phyloP scores from a whole-genome alignment of 2,113 vertebrate species.

The Heptranchias perlo region DNA sequence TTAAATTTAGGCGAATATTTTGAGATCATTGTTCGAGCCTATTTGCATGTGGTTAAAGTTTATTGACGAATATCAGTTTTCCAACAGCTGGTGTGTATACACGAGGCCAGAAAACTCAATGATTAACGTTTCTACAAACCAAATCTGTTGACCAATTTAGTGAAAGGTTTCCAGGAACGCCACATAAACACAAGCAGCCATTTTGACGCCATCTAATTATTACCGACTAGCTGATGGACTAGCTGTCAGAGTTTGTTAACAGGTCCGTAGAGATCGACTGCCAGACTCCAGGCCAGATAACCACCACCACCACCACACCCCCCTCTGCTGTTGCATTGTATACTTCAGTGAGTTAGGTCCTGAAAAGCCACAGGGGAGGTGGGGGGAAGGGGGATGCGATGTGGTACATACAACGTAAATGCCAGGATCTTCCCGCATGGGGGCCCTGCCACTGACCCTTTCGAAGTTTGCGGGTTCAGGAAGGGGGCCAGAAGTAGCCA shows the following conservation, averaged over 20 bases:
- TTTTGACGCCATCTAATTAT: neutral
- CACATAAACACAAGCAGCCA: neutral
- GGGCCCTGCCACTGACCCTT: too few relatives aligned
- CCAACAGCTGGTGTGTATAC: neutral
- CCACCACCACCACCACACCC: neutral
- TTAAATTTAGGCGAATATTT: neutral
- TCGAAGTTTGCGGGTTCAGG: neutral
- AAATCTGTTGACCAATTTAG: neutral
- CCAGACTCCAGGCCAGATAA: neutral
- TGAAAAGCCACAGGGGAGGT: neutral
- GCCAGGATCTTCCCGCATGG: neutral
- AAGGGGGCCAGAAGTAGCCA: neutral
- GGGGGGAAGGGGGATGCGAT: too few relatives aligned
- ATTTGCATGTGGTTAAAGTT: neutral
- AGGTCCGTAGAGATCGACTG: neutral
- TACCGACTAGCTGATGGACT: too few relatives aligned
- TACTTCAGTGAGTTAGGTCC: neutral
- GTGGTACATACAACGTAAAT: neutral
- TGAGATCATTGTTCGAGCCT: neutral
- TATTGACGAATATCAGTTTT: neutral
- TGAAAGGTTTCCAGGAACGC: neutral
- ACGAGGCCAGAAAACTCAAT: neutral
- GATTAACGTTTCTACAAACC: neutral
- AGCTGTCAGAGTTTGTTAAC: neutral
- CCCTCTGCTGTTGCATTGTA: neutral